These are phyloP conservation scores for Pegea sp. DNA, from an alignment of 23 tunicate genomes.

Conservation along the genomic window DNA sequence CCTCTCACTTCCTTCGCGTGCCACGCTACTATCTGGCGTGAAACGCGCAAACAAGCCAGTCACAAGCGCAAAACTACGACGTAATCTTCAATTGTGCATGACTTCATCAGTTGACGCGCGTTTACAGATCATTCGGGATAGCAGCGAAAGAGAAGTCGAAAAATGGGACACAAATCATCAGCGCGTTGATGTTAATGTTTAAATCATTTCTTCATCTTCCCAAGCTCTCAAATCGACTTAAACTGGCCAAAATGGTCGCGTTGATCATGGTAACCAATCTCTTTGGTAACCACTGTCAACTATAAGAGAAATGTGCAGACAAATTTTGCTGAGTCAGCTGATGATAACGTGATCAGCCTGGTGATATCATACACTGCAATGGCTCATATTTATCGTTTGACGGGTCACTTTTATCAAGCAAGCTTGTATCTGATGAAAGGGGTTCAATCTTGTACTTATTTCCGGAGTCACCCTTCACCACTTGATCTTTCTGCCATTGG, in stretches of 20 bases:
- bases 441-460: constrained; percentile 20
- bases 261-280: constrained; percentile 26
- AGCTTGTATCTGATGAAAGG: constrained; percentile 41
- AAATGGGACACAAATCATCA: constrained; percentile 33
- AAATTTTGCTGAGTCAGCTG: constrained; percentile 66
- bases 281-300: neutral
- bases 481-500: constrained; percentile 47
- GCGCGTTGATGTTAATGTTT: constrained; percentile 57
- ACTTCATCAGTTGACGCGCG: neutral
- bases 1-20: too few relatives aligned
- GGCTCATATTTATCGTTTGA: constrained; percentile 41
- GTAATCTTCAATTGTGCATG: neutral
- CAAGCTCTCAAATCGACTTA: constrained; percentile 9
- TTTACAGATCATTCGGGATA: constrained; percentile 62
- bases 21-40: too few relatives aligned
- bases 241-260: constrained; percentile 34
- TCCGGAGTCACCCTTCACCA: constrained; percentile 19
- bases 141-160: constrained; percentile 36
- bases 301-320: constrained; percentile 7
- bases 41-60: too few relatives aligned
- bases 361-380: constrained; percentile 69
- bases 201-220: constrained; percentile 25
- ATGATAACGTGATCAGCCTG: constrained; percentile 40
- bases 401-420: constrained; percentile 28
- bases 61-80: too few relatives aligned